Evolutionary conservation across 2,113 vertebrate genomes (phyloP), one percentile per base, ranked within the genome.

Genomic region (Rhabdornis inornatus): DNA sequence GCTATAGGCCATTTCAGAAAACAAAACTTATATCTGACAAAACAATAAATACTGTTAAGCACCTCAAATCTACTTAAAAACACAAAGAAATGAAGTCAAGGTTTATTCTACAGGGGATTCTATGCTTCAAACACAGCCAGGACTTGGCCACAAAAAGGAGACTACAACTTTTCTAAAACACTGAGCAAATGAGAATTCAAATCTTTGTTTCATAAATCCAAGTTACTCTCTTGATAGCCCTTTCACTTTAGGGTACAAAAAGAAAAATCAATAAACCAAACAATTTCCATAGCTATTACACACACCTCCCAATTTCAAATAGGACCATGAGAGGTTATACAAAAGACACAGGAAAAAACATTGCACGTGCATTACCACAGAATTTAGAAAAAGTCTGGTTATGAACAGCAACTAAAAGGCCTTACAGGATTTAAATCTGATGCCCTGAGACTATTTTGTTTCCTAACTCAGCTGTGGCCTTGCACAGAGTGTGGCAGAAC

Each of bases 161-260:
- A 93, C 68, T 2, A 42, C 1, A 45, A 25, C 22, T 90, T 69
- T 49, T 65, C 37, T 69, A 91, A 90, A 91, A 85, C 55, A 92
- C 1, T 61, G 25, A 81, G 66, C 47, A 84, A 89, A 81, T 81
- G 6, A 42, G 33, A 89, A 96, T 94, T 83, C 50, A 91, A 77
- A 89, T 87, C 56, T 95, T 74, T 87, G 42, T 72, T 95, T 95
- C 50, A 63, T 78, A 87, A 69, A 79, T 69, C 92, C 45, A 82
- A 69, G 49, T 83, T 91, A 86, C 28, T 71, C 49, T 74, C 49
- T 50, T 76, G 61, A 74, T 28, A 89, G 64, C n/a, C 53, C 24
- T 87, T 75, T 63, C 61, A 84, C 82, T 83, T 79, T 20, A 82
- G 61, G 52, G 35, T 60, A 92, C 18, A 8, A 72, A 75, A 94